Conservation (phyloP, 2,797 vertebrate genomes). For the Rhynchotus rufescens region DNA sequence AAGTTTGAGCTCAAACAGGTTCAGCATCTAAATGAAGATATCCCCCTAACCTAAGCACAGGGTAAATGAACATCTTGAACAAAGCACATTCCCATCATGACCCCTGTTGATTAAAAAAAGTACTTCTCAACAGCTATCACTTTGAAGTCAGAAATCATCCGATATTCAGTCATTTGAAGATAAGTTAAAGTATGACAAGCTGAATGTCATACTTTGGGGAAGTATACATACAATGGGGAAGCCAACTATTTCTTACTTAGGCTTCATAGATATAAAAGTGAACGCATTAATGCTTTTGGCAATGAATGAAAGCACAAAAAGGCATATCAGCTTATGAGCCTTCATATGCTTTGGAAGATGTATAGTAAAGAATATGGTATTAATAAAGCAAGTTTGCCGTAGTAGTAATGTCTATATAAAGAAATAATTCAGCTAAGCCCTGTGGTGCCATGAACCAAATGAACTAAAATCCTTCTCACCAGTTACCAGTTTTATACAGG, state of each 20-base stretch:
- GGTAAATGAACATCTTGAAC: neutral
- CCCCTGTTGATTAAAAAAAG: neutral
- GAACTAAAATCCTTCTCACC: neutral
- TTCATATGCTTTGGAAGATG: neutral
- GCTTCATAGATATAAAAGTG: neutral
- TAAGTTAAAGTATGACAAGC: neutral
- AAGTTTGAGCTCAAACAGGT: neutral
- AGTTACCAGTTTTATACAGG: neutral
- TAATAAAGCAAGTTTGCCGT: neutral
- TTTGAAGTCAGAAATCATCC: neutral
- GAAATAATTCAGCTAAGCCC: neutral
- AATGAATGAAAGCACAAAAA: neutral
- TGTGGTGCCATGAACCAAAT: neutral
- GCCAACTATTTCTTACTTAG: neutral
- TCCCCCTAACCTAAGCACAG: neutral
- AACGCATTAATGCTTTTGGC: neutral
- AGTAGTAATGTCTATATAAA: neutral
- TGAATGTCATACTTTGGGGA: too few relatives aligned
- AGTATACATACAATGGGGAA: too few relatives aligned
- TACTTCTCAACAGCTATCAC: neutral
- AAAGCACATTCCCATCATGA: neutral
- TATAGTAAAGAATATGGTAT: neutral
- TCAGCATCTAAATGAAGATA: neutral
- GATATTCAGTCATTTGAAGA: neutral
- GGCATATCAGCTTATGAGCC: neutral